phyloP scores from a whole-genome alignment of 2,797 vertebrate genomes.

The Glossophaga mutica region DNA sequence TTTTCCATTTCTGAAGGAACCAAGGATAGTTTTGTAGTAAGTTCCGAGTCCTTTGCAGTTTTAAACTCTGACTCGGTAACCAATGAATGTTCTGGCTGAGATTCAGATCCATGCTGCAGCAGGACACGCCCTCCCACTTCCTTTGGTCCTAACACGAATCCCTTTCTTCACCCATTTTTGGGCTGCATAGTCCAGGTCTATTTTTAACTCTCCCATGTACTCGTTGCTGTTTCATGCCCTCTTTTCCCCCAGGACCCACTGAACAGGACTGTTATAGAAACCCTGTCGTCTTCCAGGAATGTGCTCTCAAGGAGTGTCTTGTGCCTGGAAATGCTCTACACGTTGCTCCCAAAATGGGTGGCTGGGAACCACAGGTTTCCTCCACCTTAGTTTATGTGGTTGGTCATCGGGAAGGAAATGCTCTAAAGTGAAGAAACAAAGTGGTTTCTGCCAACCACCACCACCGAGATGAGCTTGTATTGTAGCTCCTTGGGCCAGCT shows the following conservation, averaged over 20 bases:
- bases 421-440: conserved; percentile 65
- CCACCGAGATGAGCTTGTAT: background rate
- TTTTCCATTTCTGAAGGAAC: background rate
- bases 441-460: conserved; percentile 65
- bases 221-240: background rate
- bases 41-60: background rate
- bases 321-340: background rate
- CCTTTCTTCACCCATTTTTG: conserved; percentile 46
- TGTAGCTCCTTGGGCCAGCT: background rate
- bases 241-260: background rate
- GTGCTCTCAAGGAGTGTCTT: background rate
- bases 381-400: conserved; percentile 53
- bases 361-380: conserved; percentile 75
- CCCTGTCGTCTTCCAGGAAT: background rate
- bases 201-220: background rate
- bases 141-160: background rate
- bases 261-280: conserved; percentile 60
- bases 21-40: background rate
- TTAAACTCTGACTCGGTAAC: conserved; percentile 55
- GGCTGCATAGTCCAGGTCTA: background rate
- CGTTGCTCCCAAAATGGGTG: conserved; percentile 48
- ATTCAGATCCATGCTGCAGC: background rate
- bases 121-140: conserved; percentile 40
- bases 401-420: conserved; percentile 76
- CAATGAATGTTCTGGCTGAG: conserved; percentile 34